A percentile compares a stretch with the other conserved stretches of the same genome.
Evolutionary conservation across 2,888 invertebrate genomes (phyloP).

Genomic region (Perdita meconis): DNA sequence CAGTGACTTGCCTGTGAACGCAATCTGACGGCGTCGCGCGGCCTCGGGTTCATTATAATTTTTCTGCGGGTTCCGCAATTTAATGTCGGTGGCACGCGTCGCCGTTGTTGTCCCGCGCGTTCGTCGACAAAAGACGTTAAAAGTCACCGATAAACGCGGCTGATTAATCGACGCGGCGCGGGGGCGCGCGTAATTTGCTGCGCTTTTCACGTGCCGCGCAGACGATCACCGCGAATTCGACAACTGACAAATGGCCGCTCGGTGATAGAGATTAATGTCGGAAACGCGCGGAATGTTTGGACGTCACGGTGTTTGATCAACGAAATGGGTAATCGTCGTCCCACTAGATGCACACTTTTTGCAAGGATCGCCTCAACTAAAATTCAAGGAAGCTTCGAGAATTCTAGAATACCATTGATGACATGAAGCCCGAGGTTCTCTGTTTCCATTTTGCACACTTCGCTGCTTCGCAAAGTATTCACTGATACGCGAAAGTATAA

Average conservation of each 20-base stretch:
- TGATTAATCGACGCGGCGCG: constrained; percentile 61
- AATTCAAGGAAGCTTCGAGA: no score
- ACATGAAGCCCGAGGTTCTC: no score
- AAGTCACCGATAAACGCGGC: constrained; percentile 58
- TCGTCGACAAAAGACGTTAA: constrained; percentile 54
- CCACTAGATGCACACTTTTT: neutral
- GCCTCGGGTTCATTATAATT: constrained; percentile 21
- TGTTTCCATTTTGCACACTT: no score
- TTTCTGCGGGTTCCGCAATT: constrained; percentile 31
- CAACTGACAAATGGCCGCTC: constrained; percentile 66
- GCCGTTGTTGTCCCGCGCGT: constrained; percentile 32
- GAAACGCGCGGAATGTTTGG: constrained; percentile 64
- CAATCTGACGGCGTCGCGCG: neutral
- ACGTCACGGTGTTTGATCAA: constrained; percentile 65
- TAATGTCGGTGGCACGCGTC: neutral
- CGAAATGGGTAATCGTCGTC: constrained; percentile 46
- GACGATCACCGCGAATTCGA: constrained; percentile 67
- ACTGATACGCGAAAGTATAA: no score
- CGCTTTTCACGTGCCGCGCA: constrained; percentile 57
- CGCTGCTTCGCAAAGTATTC: no score
- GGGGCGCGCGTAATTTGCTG: constrained; percentile 58
- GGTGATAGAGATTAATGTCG: constrained; percentile 72
- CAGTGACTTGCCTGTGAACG: constrained; percentile 43
- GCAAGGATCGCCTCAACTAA: neutral
- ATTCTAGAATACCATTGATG: no score